Base-by-base conservation (phyloP, 1,140 invertebrate species). In the Neodiprion fabricii region DNA sequence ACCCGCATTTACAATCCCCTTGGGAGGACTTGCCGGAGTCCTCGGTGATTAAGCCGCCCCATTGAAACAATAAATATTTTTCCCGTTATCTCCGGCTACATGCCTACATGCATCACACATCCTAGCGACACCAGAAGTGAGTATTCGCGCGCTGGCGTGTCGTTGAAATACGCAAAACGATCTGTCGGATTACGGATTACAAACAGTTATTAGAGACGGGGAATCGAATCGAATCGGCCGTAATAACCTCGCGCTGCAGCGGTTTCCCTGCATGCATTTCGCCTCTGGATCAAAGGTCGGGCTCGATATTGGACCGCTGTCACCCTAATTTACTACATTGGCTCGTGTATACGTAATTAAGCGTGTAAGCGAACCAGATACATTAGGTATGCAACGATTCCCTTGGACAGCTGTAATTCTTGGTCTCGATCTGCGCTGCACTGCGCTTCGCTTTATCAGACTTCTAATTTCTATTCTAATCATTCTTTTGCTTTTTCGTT, bases 401-500 rank as follows among this genome's bases (percentile, higher is more conserved):
- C 61, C 12, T 65, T 3, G 61, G 2, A 5, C 28, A 40, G 28
- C 28, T 40, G 28, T 40, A 40, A 40, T 40, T 40, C 28, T 40
- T 40, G 28, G 28, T 40, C 28, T 40, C 28, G 28, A 40, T 40
- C 28, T 40, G 5, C 1, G 7, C 61, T 65, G 5, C 1, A 17
- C 61, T 65, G 61, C 61, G 61, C 61, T 21, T 7, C 61, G 12
- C 61, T 21, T 3, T 7, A 14, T 65, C 61, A 65, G 12, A 14
- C 17, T 65, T 14, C 17, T 21, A 4, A 65, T 65, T 21, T 65
- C 28, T 40, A 40, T 40, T 1, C 28, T 40, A 40, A 2, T 40
- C 28, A 3, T 40, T 40, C 28, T 1, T n/a, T 48, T 75, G 73
- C 75, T 75, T 71, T 5, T 40, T 40, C 28, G 72, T 67, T 73